Base-by-base conservation (phyloP, 2,797 vertebrate genomes). In the Danio kyathit region DNA sequence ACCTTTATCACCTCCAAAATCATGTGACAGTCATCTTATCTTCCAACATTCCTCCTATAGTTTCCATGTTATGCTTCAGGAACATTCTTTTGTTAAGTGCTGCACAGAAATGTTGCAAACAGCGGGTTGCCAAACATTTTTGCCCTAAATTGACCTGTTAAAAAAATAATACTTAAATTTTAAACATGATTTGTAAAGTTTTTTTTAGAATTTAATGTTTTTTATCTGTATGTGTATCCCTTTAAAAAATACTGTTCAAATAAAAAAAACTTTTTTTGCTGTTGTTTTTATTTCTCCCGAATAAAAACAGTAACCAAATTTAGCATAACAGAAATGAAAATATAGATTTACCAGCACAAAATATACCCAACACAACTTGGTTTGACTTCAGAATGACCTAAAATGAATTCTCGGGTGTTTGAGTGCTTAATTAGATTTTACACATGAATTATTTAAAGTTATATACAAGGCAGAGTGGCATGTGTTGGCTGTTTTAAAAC, bases 1-100 rank as follows among this genome's bases (percentile, higher is more conserved):
- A 83, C 79, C 87, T 90, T 88, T 83, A 41, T 90, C 88, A 88
- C 91, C 86, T 49, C 71, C 91, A 88, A 86, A 88, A 90, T 88
- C 90, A 88, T 88, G 86, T 93, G 93, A 93, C 90, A 81, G 19
- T 80, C 84, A 65, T 40, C 21, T 46, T 46, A 29, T 19, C 10
- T 43, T 52, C 7, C n/a, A 40, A 85, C 89, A 86, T 87, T 88
- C 91, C 88, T 74, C 14, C 81, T 80, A 57, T 88, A 89, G 92
- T 93, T 90, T 89, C 91, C 82, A 88, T 69, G 44, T 84, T 88
- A 90, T 69, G 73, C 17, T 40, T 56, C 16, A 71, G 69, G 13
- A 52, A 70, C 21, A 46, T 52, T 70, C 48, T 14, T 16, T 70
- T 51, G 48, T 56, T 43, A 6, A 12, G n/a, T 43, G 40, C 12